Conservation (phyloP, 2,888 invertebrate species). For the Tachina grossa region DNA sequence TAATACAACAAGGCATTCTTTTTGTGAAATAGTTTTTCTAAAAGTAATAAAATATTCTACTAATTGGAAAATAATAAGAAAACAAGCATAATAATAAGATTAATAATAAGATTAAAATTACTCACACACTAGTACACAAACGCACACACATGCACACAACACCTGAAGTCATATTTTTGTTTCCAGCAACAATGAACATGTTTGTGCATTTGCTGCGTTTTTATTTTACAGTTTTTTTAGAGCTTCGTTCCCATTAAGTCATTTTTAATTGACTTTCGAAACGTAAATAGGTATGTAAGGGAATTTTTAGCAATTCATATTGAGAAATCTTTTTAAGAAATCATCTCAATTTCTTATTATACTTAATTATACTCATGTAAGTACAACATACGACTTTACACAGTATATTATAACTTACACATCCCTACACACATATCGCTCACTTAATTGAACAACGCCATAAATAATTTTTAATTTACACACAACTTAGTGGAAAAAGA, state of each 20-base stretch:
- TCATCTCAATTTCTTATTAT: too few species aligned
- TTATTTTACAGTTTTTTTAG: constrained; percentile 7
- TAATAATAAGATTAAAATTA: constrained; percentile 33
- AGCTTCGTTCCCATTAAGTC: constrained; percentile 16
- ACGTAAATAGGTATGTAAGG: constrained; percentile 5
- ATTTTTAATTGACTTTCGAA: constrained; percentile 37
- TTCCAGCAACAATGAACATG: constrained; percentile 16
- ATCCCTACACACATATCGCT: too few species aligned
- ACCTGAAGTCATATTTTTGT: constrained; percentile 25
- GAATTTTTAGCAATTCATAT: neutral
- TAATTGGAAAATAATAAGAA: constrained; percentile 39
- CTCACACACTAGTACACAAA: neutral
- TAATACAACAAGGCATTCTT: neutral
- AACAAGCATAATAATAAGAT: neutral
- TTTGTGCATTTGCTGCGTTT: constrained; percentile 3
- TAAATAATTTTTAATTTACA: too few species aligned
- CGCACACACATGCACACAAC: neutral
- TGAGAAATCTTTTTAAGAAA: constrained; percentile 14
- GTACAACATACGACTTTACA: neutral
- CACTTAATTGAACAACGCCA: too few species aligned
- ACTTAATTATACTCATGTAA: neutral
- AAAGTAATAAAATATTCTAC: constrained; percentile 12
- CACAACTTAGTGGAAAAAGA: too few species aligned
- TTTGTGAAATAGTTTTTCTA: neutral
- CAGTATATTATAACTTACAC: too few species aligned